Base-by-base conservation (phyloP, 1,140 invertebrate genomes). In the Contarinia nasturtii region DNA sequence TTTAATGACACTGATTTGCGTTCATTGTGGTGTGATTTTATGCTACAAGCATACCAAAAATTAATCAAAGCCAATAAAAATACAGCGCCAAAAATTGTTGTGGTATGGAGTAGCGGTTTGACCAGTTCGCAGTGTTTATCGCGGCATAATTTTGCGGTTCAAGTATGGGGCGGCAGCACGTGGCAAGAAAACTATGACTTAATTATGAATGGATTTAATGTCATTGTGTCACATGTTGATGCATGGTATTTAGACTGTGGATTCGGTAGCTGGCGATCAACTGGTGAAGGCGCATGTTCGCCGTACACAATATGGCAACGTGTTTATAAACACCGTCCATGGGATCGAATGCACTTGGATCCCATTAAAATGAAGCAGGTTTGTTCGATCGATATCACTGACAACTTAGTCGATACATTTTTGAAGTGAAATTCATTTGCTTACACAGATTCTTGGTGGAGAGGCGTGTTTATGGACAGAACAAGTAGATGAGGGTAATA, bases 211-310 rank as follows among this genome's bases (percentile, higher is more conserved):
- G 81, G 80, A 1, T 86, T 79, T 58, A 72, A 79, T 17, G 70
- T 85, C n/a, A 79, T 88, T 22, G 62, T 86, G 33, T 86, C 83
- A 0, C 83, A 87, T 56, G 81, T 85, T 22, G 82, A 88, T 56
- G 80, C 81, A 1, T 86, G 82, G 82, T 86, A 87, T 63, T 67
- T 89, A 46, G 83, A 87, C 54, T 87, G 85, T 54, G 83, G 83
- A 0, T 86, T 82, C 56, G 82, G 82, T 1, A 77, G 73, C 38
- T 87, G 83, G 83, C 65, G 82, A 7, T 81, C 59, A 59, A 68
- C 53, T 52, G 74, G 74, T 0, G 76, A 77, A 40, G 80, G 77
- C 0, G 79, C 82, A 37, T 87, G 84, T 54, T 79, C 81, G 5
- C 80, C 82, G 1, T 86, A 86, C 56, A 71, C 79, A 38, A 81